Percentiles rank a stretch among this genome's conserved stretches.
These are phyloP conservation scores for Stenolophus ochropezus DNA, from an alignment of 2,888 invertebrate genomes.

Conservation along the genomic window DNA sequence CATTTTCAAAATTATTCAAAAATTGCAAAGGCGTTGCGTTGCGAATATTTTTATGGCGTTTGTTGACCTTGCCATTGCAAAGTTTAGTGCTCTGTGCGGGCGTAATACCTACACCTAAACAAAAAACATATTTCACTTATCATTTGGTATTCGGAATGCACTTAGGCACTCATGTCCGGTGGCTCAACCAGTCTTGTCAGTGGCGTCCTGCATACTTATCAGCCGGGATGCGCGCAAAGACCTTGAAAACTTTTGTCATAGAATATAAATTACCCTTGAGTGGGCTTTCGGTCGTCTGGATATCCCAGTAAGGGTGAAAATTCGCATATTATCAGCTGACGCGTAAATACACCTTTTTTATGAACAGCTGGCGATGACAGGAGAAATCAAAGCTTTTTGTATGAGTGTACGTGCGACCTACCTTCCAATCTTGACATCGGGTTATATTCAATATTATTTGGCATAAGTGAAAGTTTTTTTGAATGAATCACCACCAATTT, in stretches of 20 bases:
- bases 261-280: conserved; percentile 14
- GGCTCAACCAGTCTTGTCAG: conserved; percentile 36
- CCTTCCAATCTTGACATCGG: conserved; percentile 37
- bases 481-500: conserved; percentile 22
- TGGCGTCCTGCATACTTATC: conserved; percentile 49
- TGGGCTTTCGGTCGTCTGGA: not conserved
- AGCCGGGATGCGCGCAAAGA: conserved; percentile 24
- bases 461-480: conserved; percentile 35
- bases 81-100: conserved; percentile 54
- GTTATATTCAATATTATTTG: conserved; percentile 38
- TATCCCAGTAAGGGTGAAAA: not conserved
- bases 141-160: conserved; percentile 45
- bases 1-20: conserved; percentile 6
- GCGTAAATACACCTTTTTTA: conserved; percentile 14
- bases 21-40: not conserved
- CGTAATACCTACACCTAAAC: conserved; percentile 35
- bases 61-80: conserved; percentile 57
- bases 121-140: conserved; percentile 30
- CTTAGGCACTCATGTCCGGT: conserved; percentile 37
- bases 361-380: conserved; percentile 43
- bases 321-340: not conserved
- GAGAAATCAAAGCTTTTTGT: conserved; percentile 51
- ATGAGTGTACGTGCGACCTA: conserved; percentile 46
- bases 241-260: not conserved
- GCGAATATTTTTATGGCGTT: conserved; percentile 13